Evolutionary conservation across 2,888 invertebrate species (phyloP).

Genomic region (Hetaerina titia): DNA sequence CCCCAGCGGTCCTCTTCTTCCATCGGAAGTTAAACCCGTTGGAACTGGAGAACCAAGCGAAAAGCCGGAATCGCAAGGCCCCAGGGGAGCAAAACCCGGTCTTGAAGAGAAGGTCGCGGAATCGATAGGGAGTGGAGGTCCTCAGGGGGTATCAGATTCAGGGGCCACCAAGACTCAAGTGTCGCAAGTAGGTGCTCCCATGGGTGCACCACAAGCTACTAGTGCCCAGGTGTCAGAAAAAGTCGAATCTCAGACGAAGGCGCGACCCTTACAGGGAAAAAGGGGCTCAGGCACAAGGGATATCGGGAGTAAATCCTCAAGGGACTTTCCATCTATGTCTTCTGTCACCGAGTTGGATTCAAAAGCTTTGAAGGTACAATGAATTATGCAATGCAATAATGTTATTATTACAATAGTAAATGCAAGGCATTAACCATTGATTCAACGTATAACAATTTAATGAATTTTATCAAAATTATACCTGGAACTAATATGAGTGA

Average conservation of each 20-base stretch:
- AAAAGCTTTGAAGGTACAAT: constrained; percentile 34
- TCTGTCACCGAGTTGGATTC: constrained; percentile 19
- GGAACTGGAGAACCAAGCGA: not conserved
- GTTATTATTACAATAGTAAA: too few relatives aligned
- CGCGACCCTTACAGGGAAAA: not conserved
- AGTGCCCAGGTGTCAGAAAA: not conserved
- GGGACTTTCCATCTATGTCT: not conserved
- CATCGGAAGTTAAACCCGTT: not conserved
- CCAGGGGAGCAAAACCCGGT: too few relatives aligned
- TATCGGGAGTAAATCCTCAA: not conserved
- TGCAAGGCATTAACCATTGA: too few relatives aligned
- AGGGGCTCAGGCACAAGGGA: not conserved
- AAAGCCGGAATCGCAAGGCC: too few relatives aligned
- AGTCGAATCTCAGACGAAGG: not conserved
- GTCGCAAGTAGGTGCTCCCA: too few relatives aligned
- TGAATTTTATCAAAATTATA: too few relatives aligned
- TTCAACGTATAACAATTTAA: too few relatives aligned
- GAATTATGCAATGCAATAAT: too few relatives aligned
- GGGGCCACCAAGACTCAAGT: not conserved
- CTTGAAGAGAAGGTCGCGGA: too few relatives aligned
- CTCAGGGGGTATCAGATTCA: not conserved
- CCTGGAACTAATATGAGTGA: too few relatives aligned
- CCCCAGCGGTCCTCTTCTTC: not conserved
- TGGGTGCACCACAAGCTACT: not conserved
- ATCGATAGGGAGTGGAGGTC: too few relatives aligned